Base-by-base conservation (phyloP, 2,888 invertebrate species). In the Linnaemya tessellans region DNA sequence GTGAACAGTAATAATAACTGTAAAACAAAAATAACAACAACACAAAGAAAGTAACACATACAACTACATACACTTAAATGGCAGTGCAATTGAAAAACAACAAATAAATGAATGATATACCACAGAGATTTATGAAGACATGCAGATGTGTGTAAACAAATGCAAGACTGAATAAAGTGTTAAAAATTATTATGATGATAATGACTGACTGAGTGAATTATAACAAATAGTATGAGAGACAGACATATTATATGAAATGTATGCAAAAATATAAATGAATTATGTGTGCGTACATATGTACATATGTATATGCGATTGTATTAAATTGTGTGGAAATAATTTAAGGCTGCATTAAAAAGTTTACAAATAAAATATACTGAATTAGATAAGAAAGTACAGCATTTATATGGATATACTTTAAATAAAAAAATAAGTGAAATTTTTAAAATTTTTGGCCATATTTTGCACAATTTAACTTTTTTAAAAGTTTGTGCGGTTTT, bases 41-140 rank as follows among this genome's bases (percentile, higher is more conserved):
- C 13, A 38, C 1, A 60, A 58, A 30, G 30, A 15, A 67, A 49
- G 46, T 49, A 58, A 49, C 43, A 64, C 64, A 65, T 56, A 64
- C 64, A 65, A 46, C 56, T 30, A 5, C 30, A 18, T 38, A 25
- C 74, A 41, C 41, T 51, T 75, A 67, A 77, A 68, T 51, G 67
- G 15, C 41, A 51, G 60, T 41, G 38, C 51, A 78, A 70, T 70
- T 62, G 51, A 70, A 79, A 68, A 79, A 62, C 60, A 79, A 79
- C 60, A 70, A 62, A 54, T 18, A 43, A 62, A 62, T 65, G 41
- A 64, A 25, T 35, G 15, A 54, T 56, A 78, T 68, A 68, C 78
- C 38, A 41, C 68, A 68, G 68, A 58, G 78, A 78, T 77, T 58
- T 77, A 30, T 56, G 11, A 62, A 62, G 15, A 38, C 46, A 18